Percentiles rank a stretch among this genome's conserved stretches.
Conservation (phyloP, 2,797 vertebrate species). For the Pygocentrus nattereri region DNA sequence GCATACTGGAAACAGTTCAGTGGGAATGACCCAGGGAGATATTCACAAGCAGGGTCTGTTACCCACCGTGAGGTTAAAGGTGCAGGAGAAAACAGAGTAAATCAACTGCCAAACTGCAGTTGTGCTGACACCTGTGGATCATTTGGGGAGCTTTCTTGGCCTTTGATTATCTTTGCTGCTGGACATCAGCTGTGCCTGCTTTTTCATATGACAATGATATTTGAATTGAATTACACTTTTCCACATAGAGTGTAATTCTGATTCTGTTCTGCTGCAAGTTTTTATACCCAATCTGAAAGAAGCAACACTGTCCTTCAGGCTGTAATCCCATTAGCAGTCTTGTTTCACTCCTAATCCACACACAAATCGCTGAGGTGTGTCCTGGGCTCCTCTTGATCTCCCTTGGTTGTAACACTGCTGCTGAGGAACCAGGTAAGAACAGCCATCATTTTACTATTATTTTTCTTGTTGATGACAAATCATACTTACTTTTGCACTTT, state of each 20-base stretch:
- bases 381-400: slow-evolving; percentile 50
- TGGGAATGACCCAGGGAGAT: background rate
- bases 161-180: background rate
- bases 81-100: background rate
- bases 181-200: background rate
- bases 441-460: background rate
- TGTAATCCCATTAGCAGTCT: slow-evolving; percentile 79
- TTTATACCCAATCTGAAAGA: slow-evolving; percentile 32
- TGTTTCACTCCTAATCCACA: slow-evolving; percentile 67
- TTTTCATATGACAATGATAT: background rate
- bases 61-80: slow-evolving; percentile 5
- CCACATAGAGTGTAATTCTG: background rate
- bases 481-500: background rate
- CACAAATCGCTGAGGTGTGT: slow-evolving; percentile 66
- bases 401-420: slow-evolving; percentile 70
- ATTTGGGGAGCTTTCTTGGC: background rate
- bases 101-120: background rate
- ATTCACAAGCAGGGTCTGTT: background rate
- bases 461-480: background rate
- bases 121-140: background rate
- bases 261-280: background rate
- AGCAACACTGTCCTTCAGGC: slow-evolving; percentile 65
- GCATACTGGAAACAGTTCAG: background rate
- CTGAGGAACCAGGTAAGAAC: slow-evolving; percentile 75
- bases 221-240: background rate